Evolutionary conservation across 2,113 vertebrate genomes (phyloP).

Genomic region (Engraulis encrasicolus): DNA sequence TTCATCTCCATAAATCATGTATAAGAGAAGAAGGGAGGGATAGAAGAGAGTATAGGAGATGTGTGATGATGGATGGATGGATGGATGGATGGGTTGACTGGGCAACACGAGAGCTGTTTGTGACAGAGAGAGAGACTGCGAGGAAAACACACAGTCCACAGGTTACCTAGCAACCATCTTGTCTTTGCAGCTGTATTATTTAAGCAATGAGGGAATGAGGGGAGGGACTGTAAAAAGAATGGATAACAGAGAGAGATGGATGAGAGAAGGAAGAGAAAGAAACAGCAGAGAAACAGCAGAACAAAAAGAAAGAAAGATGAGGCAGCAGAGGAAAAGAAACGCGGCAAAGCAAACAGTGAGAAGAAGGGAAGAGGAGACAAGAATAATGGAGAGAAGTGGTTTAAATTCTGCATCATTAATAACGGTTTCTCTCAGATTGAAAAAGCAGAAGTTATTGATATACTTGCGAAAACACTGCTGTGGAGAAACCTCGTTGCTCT

Average conservation of each 20-base stretch:
- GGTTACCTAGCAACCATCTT: slow-evolving; percentile 82
- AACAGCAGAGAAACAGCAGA: not conserved
- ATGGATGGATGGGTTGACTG: slow-evolving; percentile 37
- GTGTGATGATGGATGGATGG: no score
- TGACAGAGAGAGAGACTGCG: slow-evolving; percentile 50
- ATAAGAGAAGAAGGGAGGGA: not conserved
- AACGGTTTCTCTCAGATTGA: not conserved
- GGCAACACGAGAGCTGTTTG: slow-evolving; percentile 71
- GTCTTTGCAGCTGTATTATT: slow-evolving; percentile 68
- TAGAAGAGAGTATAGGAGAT: not conserved
- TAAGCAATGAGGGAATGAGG: slow-evolving; percentile 53
- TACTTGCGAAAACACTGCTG: no score
- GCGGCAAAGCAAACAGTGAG: not conserved
- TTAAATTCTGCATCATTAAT: not conserved
- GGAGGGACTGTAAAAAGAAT: slow-evolving; percentile 6
- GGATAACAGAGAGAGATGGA: not conserved
- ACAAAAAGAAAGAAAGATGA: not conserved
- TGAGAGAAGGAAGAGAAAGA: not conserved
- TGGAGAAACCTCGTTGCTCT: not conserved
- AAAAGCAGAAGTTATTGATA: not conserved
- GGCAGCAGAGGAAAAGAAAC: not conserved
- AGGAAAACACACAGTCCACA: slow-evolving; percentile 45
- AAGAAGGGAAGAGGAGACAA: not conserved
- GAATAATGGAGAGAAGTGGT: not conserved
- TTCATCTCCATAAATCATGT: slow-evolving; percentile 61